Percentiles rank a stretch among this genome's conserved stretches.
These are phyloP conservation scores for Glyphotaelius pellucidus DNA, from an alignment of 2,888 invertebrate species.

Conservation along the genomic window DNA sequence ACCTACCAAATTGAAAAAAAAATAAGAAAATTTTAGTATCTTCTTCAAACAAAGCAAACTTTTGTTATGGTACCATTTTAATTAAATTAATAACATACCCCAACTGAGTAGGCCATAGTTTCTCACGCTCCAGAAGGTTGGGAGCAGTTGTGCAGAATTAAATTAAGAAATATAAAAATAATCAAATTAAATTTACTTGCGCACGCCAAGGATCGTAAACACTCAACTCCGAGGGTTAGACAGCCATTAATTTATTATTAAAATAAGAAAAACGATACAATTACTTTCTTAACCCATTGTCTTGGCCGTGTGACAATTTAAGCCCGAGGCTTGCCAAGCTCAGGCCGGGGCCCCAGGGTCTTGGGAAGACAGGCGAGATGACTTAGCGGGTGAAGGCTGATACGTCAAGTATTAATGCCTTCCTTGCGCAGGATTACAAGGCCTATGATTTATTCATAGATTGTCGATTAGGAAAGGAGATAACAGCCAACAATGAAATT, in stretches of 20 bases:
- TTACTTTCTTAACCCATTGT: not conserved
- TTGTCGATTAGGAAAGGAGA: not conserved
- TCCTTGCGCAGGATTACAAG: not conserved
- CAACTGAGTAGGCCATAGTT: too few relatives aligned
- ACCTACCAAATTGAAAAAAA: too few relatives aligned
- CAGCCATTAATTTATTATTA: not conserved
- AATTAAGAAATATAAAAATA: too few relatives aligned
- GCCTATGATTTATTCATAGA: not conserved
- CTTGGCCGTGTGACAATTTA: not conserved
- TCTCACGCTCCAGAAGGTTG: too few relatives aligned
- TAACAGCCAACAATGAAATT: not conserved
- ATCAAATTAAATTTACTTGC: too few relatives aligned
- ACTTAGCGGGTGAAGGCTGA: not conserved
- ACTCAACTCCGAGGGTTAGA: too few relatives aligned
- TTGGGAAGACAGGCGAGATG: not conserved
- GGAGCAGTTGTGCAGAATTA: too few relatives aligned
- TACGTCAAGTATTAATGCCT: not conserved
- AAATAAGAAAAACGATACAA: not conserved
- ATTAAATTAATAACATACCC: too few relatives aligned
- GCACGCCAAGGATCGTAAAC: too few relatives aligned
- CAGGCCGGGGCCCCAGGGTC: not conserved
- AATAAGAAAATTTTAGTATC: too few relatives aligned
- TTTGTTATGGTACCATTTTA: too few relatives aligned
- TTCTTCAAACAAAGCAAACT: too few relatives aligned
- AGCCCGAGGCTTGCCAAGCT: not conserved